Percentiles rank a stretch among this genome's conserved stretches.
Conservation (phyloP, 2,797 vertebrate genomes). For the Hemitrygon akajei region DNA sequence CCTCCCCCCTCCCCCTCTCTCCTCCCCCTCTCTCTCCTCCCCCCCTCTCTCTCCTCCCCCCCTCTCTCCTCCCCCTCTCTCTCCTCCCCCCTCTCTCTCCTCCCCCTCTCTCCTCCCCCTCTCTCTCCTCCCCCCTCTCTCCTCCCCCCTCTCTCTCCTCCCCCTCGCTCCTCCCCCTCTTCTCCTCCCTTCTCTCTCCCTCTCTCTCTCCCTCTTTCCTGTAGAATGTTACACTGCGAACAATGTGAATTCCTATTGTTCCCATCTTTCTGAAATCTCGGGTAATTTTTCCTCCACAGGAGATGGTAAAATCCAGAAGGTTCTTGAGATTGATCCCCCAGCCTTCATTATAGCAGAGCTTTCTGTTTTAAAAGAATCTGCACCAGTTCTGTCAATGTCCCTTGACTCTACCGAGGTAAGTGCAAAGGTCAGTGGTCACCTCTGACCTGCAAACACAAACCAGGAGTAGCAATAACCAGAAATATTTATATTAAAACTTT, state of each 20-base stretch:
- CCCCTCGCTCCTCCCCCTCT: too few relatives aligned
- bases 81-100: too few relatives aligned
- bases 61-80: too few relatives aligned
- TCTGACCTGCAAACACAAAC: background rate
- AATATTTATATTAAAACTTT: too few relatives aligned
- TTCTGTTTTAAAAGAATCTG: slow-evolving; percentile 45
- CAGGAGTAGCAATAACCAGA: background rate
- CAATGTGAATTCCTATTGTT: background rate
- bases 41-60: too few relatives aligned
- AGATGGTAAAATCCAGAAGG: slow-evolving; percentile 60
- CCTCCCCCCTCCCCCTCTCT: too few relatives aligned
- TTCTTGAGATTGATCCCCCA: slow-evolving; percentile 55
- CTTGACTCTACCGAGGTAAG: slow-evolving; percentile 60
- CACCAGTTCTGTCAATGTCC: slow-evolving; percentile 56
- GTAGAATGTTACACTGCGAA: background rate
- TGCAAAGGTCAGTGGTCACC: background rate
- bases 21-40: too few relatives aligned
- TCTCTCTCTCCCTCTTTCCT: too few relatives aligned
- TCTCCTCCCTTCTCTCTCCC: too few relatives aligned
- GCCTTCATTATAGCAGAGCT: slow-evolving; percentile 66
- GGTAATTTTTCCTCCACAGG: slow-evolving; percentile 47
- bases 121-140: too few relatives aligned
- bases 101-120: too few relatives aligned
- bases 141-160: too few relatives aligned
- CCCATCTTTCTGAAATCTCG: background rate